Evolutionary conservation across 2,888 invertebrate genomes (phyloP).

Genomic region (Diachrysia chrysitis): DNA sequence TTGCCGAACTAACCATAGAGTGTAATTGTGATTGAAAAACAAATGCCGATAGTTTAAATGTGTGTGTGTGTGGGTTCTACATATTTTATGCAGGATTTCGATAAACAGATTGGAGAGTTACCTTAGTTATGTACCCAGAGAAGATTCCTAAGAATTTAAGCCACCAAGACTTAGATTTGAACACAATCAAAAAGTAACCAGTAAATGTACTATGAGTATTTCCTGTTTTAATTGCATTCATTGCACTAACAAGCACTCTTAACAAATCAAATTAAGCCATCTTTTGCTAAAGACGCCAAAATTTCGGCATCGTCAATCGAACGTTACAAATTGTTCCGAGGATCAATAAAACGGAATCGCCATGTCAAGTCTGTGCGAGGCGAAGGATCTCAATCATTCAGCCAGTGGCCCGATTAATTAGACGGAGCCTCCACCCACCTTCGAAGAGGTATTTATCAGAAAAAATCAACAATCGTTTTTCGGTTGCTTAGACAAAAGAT

Average conservation of each 20-base stretch:
- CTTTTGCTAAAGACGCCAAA: not conserved
- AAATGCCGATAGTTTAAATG: no score
- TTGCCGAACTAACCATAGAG: not conserved
- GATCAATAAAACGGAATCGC: not conserved
- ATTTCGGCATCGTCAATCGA: not conserved
- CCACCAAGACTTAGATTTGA: no score
- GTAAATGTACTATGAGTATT: not conserved
- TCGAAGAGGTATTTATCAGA: constrained; percentile 4
- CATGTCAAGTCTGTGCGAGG: constrained; percentile 2
- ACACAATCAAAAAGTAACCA: no score
- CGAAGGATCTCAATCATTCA: constrained; percentile 4
- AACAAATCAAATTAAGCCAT: not conserved
- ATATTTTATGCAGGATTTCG: no score
- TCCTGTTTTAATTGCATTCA: not conserved
- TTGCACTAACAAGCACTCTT: not conserved
- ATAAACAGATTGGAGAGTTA: no score
- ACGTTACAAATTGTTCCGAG: constrained; percentile 2
- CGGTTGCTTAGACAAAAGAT: constrained; percentile 4
- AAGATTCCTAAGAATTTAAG: no score
- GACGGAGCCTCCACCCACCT: not conserved
- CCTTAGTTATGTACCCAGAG: no score
- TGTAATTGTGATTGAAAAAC: not conserved
- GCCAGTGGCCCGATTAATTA: constrained; percentile 4
- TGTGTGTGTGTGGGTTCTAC: no score
- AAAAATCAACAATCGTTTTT: constrained; percentile 4